These are phyloP conservation scores for Allacma fusca DNA, from an alignment of 2,888 invertebrate genomes.

Conservation along the genomic window DNA sequence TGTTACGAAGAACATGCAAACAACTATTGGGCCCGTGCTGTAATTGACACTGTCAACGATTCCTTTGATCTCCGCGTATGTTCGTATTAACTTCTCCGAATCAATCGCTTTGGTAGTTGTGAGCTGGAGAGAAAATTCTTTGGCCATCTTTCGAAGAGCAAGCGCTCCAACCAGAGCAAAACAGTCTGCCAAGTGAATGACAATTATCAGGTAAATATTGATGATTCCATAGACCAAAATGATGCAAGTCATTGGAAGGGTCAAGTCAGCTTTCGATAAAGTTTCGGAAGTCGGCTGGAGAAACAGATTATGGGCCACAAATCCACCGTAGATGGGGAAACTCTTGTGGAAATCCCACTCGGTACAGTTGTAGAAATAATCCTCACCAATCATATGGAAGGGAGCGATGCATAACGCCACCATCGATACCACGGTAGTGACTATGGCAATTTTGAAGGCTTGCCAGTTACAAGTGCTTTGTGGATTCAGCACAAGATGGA, in stretches of 20 bases:
- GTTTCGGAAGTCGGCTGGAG: not conserved
- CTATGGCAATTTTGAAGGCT: not conserved
- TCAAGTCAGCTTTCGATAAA: not conserved
- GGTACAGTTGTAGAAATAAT: conserved; percentile 15
- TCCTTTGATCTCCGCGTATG: conserved; percentile 25
- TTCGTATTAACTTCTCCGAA: not conserved
- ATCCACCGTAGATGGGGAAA: conserved; percentile 8
- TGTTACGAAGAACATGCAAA: conserved; percentile 25
- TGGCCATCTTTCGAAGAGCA: conserved; percentile 14
- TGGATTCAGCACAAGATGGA: conserved; percentile 18
- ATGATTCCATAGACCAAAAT: conserved; percentile 24
- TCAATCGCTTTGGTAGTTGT: not conserved
- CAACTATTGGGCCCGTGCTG: conserved; percentile 22
- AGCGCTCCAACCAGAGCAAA: conserved; percentile 5
- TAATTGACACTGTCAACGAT: conserved; percentile 25
- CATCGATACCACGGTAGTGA: not conserved
- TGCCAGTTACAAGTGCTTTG: not conserved
- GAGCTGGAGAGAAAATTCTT: conserved; percentile 14
- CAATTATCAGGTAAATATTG: conserved; percentile 6
- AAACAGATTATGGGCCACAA: conserved; percentile 18
- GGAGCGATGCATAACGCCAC: not conserved
- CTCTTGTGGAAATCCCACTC: conserved; percentile 8
- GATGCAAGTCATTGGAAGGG: not conserved
- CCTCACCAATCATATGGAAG: conserved; percentile 23
- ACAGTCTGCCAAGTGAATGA: conserved; percentile 24